Conservation (phyloP, 2,888 invertebrate species). For the Acleris laterana region DNA sequence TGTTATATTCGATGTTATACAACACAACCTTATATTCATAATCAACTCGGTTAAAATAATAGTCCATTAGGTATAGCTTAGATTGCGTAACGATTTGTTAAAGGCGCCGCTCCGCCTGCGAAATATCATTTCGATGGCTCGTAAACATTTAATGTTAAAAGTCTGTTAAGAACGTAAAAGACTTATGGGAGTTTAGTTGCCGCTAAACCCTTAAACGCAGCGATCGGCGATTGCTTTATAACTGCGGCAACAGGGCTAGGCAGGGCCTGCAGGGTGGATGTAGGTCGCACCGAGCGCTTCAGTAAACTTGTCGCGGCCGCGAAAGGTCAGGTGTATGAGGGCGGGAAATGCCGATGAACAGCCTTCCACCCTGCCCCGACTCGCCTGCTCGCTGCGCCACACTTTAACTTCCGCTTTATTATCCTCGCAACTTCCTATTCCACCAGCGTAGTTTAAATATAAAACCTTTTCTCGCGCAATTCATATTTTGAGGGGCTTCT, state of each 20-base stretch:
- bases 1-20: background rate
- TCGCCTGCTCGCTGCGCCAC: constrained; percentile 53
- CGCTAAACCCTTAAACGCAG: constrained; percentile 22
- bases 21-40: background rate
- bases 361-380: constrained; percentile 54
- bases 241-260: constrained; percentile 53
- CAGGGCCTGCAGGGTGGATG: constrained; percentile 52
- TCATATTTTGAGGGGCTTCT: constrained; percentile 31
- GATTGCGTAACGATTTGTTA: constrained; percentile 10
- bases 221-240: constrained; percentile 34
- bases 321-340: constrained; percentile 83
- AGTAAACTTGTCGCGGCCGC: constrained; percentile 78
- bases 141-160: constrained; percentile 32
- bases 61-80: background rate
- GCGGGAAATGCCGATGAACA: constrained; percentile 77
- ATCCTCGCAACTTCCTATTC: constrained; percentile 66
- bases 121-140: constrained; percentile 20
- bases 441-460: constrained; percentile 45
- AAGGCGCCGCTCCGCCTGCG: constrained; percentile 1
- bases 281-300: constrained; percentile 80
- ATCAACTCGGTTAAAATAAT: background rate
- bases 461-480: constrained; percentile 35
- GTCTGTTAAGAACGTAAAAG: constrained; percentile 31
- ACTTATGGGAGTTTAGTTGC: constrained; percentile 29
- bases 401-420: constrained; percentile 76